A percentile compares a stretch with the other conserved stretches of the same genome.
phyloP scores from a whole-genome alignment of 2,888 invertebrate genomes.

The Sesia bembeciformis region DNA sequence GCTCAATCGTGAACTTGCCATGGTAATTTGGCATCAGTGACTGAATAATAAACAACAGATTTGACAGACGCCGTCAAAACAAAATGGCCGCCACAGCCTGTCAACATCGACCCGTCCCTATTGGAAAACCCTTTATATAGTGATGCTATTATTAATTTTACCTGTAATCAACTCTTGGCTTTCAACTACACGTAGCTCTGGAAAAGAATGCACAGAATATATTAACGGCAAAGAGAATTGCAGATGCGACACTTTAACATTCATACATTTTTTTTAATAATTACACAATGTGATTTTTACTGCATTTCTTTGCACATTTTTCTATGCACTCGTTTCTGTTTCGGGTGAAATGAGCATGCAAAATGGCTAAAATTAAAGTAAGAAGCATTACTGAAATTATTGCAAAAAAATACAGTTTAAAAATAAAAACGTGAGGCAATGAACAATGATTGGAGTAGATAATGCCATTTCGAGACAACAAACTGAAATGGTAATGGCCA shows the following conservation, averaged over 20 bases:
- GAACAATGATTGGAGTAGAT: too few relatives aligned
- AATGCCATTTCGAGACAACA: too few relatives aligned
- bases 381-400: slow-evolving; percentile 27
- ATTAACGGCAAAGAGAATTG: slow-evolving; percentile 53
- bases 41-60: too few relatives aligned
- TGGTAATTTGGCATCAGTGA: too few relatives aligned
- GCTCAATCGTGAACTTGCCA: too few relatives aligned
- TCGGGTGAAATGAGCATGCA: slow-evolving; percentile 24
- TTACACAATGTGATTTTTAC: slow-evolving; percentile 13
- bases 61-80: too few relatives aligned
- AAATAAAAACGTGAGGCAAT: background rate
- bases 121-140: too few relatives aligned
- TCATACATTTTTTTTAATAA: background rate
- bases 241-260: slow-evolving; percentile 18
- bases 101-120: too few relatives aligned
- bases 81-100: too few relatives aligned
- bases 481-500: too few relatives aligned
- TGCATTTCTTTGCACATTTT: slow-evolving; percentile 70
- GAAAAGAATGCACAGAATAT: slow-evolving; percentile 68
- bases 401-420: slow-evolving; percentile 65
- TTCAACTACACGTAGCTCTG: slow-evolving; percentile 40
- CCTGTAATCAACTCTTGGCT: background rate
- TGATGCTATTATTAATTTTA: background rate
- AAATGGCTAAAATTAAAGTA: slow-evolving; percentile 10
- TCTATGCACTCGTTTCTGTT: slow-evolving; percentile 68